phyloP scores from a whole-genome alignment of 2,113 vertebrate species.

The Zapus hudsonius region DNA sequence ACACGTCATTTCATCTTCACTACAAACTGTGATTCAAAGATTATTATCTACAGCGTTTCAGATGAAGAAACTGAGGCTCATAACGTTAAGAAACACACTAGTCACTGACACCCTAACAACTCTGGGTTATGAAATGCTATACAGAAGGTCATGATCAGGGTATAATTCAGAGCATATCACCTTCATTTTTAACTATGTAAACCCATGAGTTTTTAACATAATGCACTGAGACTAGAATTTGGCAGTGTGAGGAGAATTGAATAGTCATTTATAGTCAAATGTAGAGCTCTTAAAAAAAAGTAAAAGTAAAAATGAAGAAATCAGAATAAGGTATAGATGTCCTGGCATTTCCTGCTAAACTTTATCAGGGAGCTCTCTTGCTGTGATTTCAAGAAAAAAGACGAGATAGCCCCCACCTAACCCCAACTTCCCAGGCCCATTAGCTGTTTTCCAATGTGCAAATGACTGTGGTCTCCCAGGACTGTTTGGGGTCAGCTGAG shows the following conservation, averaged over 20 bases:
- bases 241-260: neutral
- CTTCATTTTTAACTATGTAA: neutral
- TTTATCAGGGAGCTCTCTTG: neutral
- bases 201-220: neutral
- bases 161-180: neutral
- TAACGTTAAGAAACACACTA: neutral
- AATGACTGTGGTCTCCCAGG: slow-evolving; percentile 51
- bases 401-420: neutral
- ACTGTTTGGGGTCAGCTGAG: slow-evolving; percentile 52
- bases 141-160: neutral
- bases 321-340: neutral
- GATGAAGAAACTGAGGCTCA: neutral
- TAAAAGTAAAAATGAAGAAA: neutral
- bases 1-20: neutral
- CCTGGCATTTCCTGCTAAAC: neutral
- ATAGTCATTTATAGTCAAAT: neutral
- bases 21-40: neutral
- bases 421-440: slow-evolving; percentile 40
- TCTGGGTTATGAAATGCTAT: neutral
- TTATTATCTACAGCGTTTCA: neutral
- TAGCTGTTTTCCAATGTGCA: slow-evolving; percentile 62
- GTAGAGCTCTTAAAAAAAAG: neutral
- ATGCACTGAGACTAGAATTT: neutral
- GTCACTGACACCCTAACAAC: neutral
- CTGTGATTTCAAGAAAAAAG: neutral